Evolutionary conservation across 2,888 invertebrate species (phyloP), one percentile per base, ranked within the genome.

Genomic region (Scaptomyza flava): DNA sequence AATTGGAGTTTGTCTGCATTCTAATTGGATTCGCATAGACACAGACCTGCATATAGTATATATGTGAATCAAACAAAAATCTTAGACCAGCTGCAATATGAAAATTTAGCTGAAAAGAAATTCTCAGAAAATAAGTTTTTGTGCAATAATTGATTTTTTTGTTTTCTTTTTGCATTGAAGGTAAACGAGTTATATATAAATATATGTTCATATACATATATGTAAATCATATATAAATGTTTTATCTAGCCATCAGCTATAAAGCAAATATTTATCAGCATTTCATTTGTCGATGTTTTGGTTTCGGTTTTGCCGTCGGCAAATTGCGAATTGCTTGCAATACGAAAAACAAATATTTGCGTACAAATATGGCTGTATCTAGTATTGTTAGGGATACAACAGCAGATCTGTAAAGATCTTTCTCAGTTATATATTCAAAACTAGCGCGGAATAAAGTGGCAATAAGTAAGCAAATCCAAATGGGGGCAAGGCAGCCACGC

Each of bases 1-100:
- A 84, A 81, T 84, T 84, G 70, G 66, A 74, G 68, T 74, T 77
- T 71, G 83, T 74, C 72, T 74, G 70, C 61, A 42, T 45, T 71
- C 72, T 67, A 79, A 59, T 68, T 72, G 72, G 47, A 53, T 59
- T 63, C 36, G 54, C 62, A 48, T 45, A 38, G 8, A n/a, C 20
- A 17, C 12, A 14, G 3, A 14, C 14, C 6, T 9, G 5, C n/a
- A 41, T 14, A 43, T 23, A 43, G 12, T 42, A 43, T 23, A 42
- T 20, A 20, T 43, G 20, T 20, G 57, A 72, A 73, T 63, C 54
- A 58, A 56, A 72, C 47, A 52, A 47, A 57, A 53, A 46, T 43
- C 64, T 41, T 11, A 20, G 14, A 47, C 53, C 72, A 61, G 74
- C 72, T 69, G 56, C 72, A 60, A 31, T 20, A 2, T 38, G 38